phyloP scores from a whole-genome alignment of 2,797 vertebrate genomes.

The Muraenolepis orangiensis region DNA sequence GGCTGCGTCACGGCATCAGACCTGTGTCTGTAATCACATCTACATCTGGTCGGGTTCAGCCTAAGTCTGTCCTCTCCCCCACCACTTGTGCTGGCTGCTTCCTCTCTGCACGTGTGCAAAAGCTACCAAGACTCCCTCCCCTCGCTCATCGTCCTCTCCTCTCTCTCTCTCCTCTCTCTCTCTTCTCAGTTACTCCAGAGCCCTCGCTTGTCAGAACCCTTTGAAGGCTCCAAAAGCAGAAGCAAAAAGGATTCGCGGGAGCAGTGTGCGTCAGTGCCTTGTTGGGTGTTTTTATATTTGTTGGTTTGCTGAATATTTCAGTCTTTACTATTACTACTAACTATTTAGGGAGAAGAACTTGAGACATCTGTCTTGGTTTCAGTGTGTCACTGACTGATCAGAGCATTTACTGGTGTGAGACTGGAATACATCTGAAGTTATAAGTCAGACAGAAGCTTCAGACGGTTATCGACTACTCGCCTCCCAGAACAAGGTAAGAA shows the following conservation, averaged over 20 bases:
- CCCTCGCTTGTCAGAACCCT: neutral
- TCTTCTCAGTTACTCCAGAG: neutral
- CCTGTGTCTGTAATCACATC: neutral
- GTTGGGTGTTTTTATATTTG: neutral
- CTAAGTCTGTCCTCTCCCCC: conserved; percentile 10
- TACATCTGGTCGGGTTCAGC: conserved; percentile 1
- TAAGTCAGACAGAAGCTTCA: conserved; percentile 25
- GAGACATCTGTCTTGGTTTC: conserved; percentile 27
- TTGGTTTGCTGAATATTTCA: neutral
- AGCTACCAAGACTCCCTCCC: conserved; percentile 23
- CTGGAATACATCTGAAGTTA: conserved; percentile 41
- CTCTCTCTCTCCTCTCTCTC: conserved; percentile 23
- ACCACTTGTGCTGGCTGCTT: conserved; percentile 26
- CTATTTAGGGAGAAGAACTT: conserved; percentile 22
- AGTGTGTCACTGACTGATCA: conserved; percentile 17
- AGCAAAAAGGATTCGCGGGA: too few species aligned
- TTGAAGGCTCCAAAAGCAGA: neutral
- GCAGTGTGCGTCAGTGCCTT: too few species aligned
- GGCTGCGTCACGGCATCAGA: too few species aligned
- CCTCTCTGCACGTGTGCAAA: conserved; percentile 26
- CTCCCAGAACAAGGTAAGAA: conserved; percentile 14
- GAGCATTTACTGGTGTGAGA: conserved; percentile 10
- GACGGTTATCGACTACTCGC: conserved; percentile 15
- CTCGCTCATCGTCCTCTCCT: conserved; percentile 31
- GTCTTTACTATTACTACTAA: too few species aligned